Evolutionary conservation across 2,113 vertebrate species (phyloP), one percentile per base, ranked within the genome.

Genomic region (Coreoperca whiteheadi): DNA sequence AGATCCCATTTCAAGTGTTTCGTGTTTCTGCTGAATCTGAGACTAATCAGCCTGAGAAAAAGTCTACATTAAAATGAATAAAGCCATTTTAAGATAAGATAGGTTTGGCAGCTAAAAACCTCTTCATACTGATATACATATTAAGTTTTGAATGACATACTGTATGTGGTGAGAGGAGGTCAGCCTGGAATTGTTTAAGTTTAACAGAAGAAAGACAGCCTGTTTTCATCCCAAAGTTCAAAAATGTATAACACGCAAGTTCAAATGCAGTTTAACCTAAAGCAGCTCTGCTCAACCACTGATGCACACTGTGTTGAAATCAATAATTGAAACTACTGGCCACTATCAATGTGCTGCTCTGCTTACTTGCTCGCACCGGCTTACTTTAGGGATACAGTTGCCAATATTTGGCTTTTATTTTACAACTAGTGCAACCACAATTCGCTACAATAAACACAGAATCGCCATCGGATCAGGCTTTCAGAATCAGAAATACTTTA

Each of bases 221-320:
- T 39, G 51, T 74, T 46, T 28, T 41, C 43, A 65, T 50, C 34
- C 8, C 15, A n/a, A 32, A 34, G 41, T 32, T 71, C 48, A 69
- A 65, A 4, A n/a, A 48, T 53, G 20, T 10, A 43, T 12, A 60
- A 30, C 48, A 34, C 9, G 3, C 25, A 65, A 28, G 34, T 74
- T 83, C 20, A 88, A 81, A 69, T 23, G 32, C 28, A 48, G 37
- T 81, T 74, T 41, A 67, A 74, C 46, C 46, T n/a, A 41, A 56
- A 83, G 82, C 32, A 28, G 50, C 4, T 46, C 20, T 30, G n/a
- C 16, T 1, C 21, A n/a, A 18, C 65, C 59, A 39, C 56, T 50
- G 34, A 72, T 12, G 6, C 37, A 51, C 0, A 1, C 77, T 53
- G 48, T 50, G 25, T 34, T 20, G 32, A 56, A 41, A 70, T 79